Conservation (phyloP, 2,797 vertebrate species). For the Peromyscus nudipes region DNA sequence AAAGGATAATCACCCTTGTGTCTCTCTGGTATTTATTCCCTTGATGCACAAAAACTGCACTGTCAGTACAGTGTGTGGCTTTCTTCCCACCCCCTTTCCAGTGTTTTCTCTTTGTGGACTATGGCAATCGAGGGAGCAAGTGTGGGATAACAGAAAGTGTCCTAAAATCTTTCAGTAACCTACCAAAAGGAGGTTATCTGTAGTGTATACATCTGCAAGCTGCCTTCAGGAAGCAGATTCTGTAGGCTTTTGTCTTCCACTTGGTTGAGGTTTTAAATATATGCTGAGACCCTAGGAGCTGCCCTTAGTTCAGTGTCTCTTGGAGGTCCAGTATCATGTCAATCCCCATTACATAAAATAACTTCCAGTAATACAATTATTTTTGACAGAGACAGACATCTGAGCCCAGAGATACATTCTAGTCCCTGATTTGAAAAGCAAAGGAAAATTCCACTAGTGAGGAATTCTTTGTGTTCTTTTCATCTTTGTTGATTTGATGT, state of each 20-base stretch:
- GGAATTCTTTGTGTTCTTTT: slow-evolving; percentile 24
- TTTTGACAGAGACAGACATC: slow-evolving; percentile 14
- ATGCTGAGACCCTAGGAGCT: neutral
- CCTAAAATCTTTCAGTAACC: neutral
- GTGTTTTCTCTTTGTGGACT: neutral
- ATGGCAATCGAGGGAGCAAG: fast-evolving
- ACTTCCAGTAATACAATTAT: neutral
- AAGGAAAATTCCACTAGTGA: neutral
- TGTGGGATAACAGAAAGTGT: too few relatives aligned
- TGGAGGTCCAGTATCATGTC: neutral
- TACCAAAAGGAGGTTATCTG: too few relatives aligned
- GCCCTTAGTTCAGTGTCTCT: neutral
- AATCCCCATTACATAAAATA: neutral
- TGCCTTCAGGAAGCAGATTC: neutral
- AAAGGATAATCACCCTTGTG: neutral
- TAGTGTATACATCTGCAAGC: neutral
- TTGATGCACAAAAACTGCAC: neutral
- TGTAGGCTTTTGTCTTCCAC: too few relatives aligned
- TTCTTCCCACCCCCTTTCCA: neutral
- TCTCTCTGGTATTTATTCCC: neutral
- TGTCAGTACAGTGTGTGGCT: neutral
- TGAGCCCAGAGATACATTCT: neutral
- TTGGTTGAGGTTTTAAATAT: neutral
- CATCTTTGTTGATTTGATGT: slow-evolving; percentile 9
- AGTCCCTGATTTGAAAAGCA: neutral